A percentile compares a stretch with the other conserved stretches of the same genome.
These are phyloP conservation scores for Lepidocyrtoides sp. DNA, from an alignment of 2,888 invertebrate genomes.

Conservation along the genomic window DNA sequence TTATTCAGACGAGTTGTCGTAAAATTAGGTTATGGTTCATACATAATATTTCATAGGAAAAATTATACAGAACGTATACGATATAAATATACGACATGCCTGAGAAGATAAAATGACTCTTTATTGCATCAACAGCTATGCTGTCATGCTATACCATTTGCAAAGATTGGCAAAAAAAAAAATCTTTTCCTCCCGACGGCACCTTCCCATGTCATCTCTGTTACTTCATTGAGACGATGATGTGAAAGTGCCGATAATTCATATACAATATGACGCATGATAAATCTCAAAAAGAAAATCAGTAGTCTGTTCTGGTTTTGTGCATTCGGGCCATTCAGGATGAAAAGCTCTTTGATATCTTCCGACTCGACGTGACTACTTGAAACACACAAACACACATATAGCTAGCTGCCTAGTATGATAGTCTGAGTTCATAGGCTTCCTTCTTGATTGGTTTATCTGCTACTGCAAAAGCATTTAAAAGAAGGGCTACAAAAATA, in stretches of 20 bases:
- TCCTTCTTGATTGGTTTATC: not conserved
- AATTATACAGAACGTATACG: not conserved
- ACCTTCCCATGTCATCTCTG: not conserved
- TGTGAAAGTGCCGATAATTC: not conserved
- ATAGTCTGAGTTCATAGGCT: not conserved
- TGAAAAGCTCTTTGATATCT: constrained; percentile 22
- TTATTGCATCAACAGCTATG: constrained; percentile 43
- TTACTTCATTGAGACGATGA: not conserved
- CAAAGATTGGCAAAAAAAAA: constrained; percentile 7
- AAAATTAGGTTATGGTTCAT: too few species aligned
- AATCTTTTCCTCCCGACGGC: constrained; percentile 11
- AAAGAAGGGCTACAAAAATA: not conserved
- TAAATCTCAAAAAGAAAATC: not conserved
- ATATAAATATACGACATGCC: not conserved
- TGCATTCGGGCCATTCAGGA: constrained; percentile 12
- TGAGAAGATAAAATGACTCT: constrained; percentile 41
- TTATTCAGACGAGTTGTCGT: too few species aligned
- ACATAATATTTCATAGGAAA: not conserved
- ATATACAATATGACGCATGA: not conserved
- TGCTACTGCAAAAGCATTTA: not conserved
- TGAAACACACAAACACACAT: not conserved
- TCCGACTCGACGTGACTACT: not conserved
- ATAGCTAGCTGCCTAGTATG: too few species aligned
- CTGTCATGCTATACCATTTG: constrained; percentile 16
- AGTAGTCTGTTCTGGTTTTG: not conserved